Evolutionary conservation across 2,797 vertebrate genomes (phyloP).

Genomic region (Lutjanus argentimaculatus): DNA sequence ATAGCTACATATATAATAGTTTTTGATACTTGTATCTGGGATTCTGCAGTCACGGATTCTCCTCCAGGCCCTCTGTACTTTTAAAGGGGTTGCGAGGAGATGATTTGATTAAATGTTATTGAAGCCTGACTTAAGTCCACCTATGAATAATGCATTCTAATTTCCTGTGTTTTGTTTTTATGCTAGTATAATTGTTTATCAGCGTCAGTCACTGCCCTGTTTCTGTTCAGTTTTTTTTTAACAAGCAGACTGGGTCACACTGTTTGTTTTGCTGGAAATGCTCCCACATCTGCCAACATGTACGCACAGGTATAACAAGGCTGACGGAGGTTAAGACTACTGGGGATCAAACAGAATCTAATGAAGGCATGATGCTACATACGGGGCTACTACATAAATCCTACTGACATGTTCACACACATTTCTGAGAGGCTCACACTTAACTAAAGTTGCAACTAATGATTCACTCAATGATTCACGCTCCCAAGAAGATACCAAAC

Average conservation of each 20-base stretch:
- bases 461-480: slow-evolving; percentile 40
- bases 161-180: background rate
- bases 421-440: slow-evolving; percentile 29
- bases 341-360: slow-evolving; percentile 15
- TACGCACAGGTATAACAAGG: slow-evolving; percentile 31
- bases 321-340: slow-evolving; percentile 26
- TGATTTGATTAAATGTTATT: background rate
- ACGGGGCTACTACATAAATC: slow-evolving; percentile 25
- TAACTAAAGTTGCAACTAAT: slow-evolving; percentile 32
- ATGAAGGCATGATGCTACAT: slow-evolving; percentile 30
- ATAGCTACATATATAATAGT: background rate
- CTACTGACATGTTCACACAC: slow-evolving; percentile 26
- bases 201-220: slow-evolving; percentile 4
- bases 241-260: slow-evolving; percentile 13
- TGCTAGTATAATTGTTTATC: background rate
- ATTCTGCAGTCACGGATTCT: slow-evolving; percentile 1
- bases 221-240: background rate
- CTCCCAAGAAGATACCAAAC: slow-evolving; percentile 30
- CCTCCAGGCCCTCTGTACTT: background rate
- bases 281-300: slow-evolving; percentile 33
- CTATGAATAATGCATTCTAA: background rate
- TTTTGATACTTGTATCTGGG: slow-evolving; percentile 7
- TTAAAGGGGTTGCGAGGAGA: background rate
- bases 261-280: slow-evolving; percentile 34
- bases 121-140: background rate